Evolutionary conservation across 2,888 invertebrate genomes (phyloP), one percentile per base, ranked within the genome.

Genomic region (Dynastes maya): DNA sequence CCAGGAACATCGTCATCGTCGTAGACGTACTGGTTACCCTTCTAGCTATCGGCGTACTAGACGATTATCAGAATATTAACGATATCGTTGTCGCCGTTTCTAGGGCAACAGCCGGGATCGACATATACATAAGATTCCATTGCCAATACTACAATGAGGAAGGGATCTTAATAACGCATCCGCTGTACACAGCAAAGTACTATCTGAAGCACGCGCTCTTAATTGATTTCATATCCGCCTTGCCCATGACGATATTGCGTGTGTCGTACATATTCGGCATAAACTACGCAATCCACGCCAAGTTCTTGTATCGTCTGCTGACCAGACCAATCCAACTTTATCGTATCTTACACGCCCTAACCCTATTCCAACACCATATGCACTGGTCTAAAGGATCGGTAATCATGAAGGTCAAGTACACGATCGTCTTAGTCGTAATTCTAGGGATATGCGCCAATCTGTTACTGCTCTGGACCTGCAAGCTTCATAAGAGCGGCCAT

Each of bases 131-230:
- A 72, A 79, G 83, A 27, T 76, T 84, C 51, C 84, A 84, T 63
- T 80, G 82, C n/a, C 82, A 83, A 51, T 84, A 83, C 70, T 84
- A 84, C 74, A 82, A 85, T 45, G 75, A 79, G 22, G 78, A 81
- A 55, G 83, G 83, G 8, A 79, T 85, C n/a, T 74, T 84, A 53
- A 80, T 85, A 3, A 81, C 81, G 1, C 81, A 83, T 78, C 81
- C 83, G 6, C 63, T 79, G 67, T 80, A 80, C 8, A 85, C 85
- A 2, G 82, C 83, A 2, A 80, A 77, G 45, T 71, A 83, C 76
- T 85, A 85, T 55, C 6, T 85, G 29, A 67, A 80, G 4, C 79
- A 76, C 29, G 80, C 82, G 2, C 81, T 84, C 58, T 27, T 68
- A 2, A 40, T 65, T 1, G 81, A 81, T 32, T n/a, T 81, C n/a